Evolutionary conservation across 2,113 vertebrate species (phyloP), one percentile per base, ranked within the genome.

Genomic region (Mandrillus leucophaeus): DNA sequence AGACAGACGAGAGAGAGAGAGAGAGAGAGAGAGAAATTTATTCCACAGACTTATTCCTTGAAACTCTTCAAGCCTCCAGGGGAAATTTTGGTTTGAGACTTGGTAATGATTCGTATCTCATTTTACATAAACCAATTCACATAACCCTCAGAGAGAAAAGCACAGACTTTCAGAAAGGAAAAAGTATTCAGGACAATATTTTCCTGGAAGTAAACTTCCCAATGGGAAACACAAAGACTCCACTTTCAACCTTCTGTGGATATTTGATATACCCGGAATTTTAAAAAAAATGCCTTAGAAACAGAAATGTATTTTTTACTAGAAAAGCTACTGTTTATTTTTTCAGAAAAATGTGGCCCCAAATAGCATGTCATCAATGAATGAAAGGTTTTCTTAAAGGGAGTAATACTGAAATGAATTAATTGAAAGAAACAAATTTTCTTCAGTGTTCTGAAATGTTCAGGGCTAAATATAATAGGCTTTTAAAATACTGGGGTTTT

Each of bases 201-300:
- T 97, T 93, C 68, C 76, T 70, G 38, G 40, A 88, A 48, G 64
- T 86, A 45, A n/a, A 48, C 20, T 83, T 93, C 64, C 82, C 87
- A 92, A 30, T 35, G 84, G 82, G 86, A 97, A 96, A 94, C 73
- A 84, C 92, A 80, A 73, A 95, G 38, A 73, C 52, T 97, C 32
- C 32, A 78, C 88, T 96, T 97, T 96, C 73, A 97, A 78, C 43
- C 76, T 88, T 88, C 25, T 78, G 23, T 95, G 43, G 80, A 75
- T 88, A 93, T 95, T 83, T 97, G 64, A 96, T 85, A 95, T 85
- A 81, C 95, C 52, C 84, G 55, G 18, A 85, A 95, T 94, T 88
- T 92, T 81, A 68, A 1, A 0, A 0, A 40, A 95, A 95, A 95
- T 76, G 52, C 40, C 90, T 81, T 88, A 90, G 57, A 92, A 40